A percentile compares a stretch with the other conserved stretches of the same genome.
phyloP scores from a whole-genome alignment of 2,797 vertebrate species.

The Benthosema pterotum region DNA sequence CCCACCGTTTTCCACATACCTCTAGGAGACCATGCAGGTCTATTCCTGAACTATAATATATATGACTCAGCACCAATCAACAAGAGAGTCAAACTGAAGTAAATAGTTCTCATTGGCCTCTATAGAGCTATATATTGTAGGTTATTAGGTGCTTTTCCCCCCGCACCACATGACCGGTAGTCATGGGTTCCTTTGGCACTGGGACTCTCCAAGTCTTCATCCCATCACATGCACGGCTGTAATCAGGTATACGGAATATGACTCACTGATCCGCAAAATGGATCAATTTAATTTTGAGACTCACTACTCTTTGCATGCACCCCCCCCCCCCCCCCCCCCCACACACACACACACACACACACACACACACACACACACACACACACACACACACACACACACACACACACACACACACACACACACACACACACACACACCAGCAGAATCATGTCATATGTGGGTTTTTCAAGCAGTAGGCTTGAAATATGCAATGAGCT shows the following conservation, averaged over 20 bases:
- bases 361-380: not conserved
- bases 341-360: slow-evolving; percentile 13
- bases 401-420: too few species aligned
- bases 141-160: slow-evolving; percentile 24
- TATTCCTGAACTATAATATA: slow-evolving; percentile 4
- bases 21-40: not conserved
- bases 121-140: not conserved
- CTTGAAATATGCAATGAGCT: too few species aligned
- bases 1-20: not conserved
- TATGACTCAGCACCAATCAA: not conserved
- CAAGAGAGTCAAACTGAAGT: not conserved
- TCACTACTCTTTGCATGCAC: not conserved
- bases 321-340: too few species aligned
- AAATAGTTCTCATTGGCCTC: not conserved
- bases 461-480: too few species aligned
- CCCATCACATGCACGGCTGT: slow-evolving; percentile 59
- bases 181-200: slow-evolving; percentile 60
- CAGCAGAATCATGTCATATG: too few species aligned
- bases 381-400: too few species aligned
- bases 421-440: too few species aligned
- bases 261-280: slow-evolving; percentile 13
- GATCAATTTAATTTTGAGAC: slow-evolving; percentile 26
- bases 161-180: slow-evolving; percentile 62
- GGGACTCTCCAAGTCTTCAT: slow-evolving; percentile 22
- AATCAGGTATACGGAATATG: slow-evolving; percentile 41